A percentile compares a stretch with the other conserved stretches of the same genome.
Conservation (phyloP, 2,888 invertebrate species). For the Pterobdella sp. region DNA sequence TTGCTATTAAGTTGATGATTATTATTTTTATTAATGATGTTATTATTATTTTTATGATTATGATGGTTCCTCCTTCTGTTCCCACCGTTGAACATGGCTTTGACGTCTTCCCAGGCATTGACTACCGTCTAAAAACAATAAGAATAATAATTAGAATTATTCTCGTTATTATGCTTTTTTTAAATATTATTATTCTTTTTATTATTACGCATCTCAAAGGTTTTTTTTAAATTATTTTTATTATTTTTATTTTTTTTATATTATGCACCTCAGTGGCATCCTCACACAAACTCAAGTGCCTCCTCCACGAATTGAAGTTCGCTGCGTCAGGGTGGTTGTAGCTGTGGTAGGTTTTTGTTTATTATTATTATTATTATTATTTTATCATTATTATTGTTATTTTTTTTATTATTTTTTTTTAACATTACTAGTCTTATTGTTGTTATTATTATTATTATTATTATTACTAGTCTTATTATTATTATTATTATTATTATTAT, state of each 20-base stretch:
- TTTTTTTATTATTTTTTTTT: too few relatives aligned
- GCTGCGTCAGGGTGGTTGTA: constrained; percentile 95
- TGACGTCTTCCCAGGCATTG: constrained; percentile 90
- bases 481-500: too few relatives aligned
- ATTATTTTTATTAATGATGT: background rate
- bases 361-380: too few relatives aligned
- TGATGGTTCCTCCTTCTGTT: constrained; percentile 64
- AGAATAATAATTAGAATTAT: background rate
- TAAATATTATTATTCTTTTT: background rate
- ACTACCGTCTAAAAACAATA: constrained; percentile 46
- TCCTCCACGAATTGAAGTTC: constrained; percentile 94
- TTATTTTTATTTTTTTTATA: background rate
- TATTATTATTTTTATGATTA: background rate
- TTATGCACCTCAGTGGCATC: too few relatives aligned
- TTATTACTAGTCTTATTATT: too few relatives aligned
- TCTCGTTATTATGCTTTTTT: background rate
- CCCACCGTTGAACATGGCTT: constrained; percentile 97
- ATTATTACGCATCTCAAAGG: background rate
- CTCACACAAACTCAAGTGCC: constrained; percentile 76
- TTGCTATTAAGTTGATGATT: background rate
- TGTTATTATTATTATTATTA: too few relatives aligned
- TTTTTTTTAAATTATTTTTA: background rate
- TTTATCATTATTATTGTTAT: too few relatives aligned
- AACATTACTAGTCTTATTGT: too few relatives aligned
- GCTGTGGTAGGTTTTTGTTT: background rate